Conservation (phyloP, 1,140 invertebrate species). For the Gryllus bimaculatus region DNA sequence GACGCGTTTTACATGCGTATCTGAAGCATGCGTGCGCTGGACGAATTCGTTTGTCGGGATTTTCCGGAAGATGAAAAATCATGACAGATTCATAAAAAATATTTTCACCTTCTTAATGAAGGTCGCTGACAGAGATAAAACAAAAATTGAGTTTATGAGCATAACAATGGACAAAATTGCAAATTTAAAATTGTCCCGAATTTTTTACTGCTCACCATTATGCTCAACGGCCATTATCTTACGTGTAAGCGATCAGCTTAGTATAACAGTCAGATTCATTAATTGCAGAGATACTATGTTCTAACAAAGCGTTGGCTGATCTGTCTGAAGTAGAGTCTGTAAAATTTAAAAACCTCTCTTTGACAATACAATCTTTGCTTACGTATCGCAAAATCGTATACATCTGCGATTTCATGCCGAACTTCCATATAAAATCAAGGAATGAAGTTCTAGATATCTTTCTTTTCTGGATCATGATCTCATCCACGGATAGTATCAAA, state of each 20-base stretch:
- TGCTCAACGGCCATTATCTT: too few species aligned
- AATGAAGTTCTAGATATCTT: neutral
- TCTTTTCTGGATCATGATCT: neutral
- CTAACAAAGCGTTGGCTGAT: neutral
- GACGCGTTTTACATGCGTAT: neutral
- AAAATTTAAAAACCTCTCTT: slow-evolving; percentile 9
- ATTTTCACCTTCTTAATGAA: neutral
- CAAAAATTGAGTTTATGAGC: too few species aligned
- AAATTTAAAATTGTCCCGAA: too few species aligned
- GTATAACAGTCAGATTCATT: too few species aligned
- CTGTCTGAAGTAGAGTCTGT: slow-evolving; percentile 9
- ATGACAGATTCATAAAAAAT: slow-evolving; percentile 6
- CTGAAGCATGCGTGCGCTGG: neutral
- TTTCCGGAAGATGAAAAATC: neutral
- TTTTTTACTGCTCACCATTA: too few species aligned
- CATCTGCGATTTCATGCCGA: slow-evolving; percentile 6
- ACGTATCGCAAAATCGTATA: too few species aligned
- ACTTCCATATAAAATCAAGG: neutral
- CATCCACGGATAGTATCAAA: too few species aligned
- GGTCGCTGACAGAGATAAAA: too few species aligned
- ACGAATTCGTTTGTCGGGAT: too few species aligned
- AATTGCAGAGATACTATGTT: too few species aligned
- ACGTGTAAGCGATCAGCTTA: too few species aligned
- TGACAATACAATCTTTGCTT: neutral
- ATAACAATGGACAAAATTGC: too few species aligned